phyloP scores from a whole-genome alignment of 2,113 vertebrate species.

The Pelusios castaneus region DNA sequence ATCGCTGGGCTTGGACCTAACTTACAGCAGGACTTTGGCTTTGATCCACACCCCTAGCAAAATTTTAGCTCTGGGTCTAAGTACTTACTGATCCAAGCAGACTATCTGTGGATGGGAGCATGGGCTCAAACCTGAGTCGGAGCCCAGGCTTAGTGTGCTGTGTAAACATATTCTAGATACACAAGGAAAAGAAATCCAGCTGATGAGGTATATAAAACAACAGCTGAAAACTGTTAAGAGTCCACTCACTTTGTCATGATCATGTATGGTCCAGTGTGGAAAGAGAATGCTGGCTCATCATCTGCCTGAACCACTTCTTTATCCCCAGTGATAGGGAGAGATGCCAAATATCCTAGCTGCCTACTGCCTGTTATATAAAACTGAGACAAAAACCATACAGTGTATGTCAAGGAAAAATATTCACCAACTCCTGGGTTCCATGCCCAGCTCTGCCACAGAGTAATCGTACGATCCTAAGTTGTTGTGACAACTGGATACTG shows the following conservation, averaged over 20 bases:
- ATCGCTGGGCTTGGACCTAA: background rate
- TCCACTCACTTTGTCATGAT: slow-evolving; percentile 86
- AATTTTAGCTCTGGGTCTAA: background rate
- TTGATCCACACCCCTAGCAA: background rate
- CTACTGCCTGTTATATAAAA: slow-evolving; percentile 72
- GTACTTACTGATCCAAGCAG: background rate
- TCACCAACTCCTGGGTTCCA: accelerated
- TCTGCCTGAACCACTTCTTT: slow-evolving; percentile 82
- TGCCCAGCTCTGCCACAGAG: background rate
- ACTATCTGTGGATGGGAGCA: background rate
- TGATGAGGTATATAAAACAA: background rate
- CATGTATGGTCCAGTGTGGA: slow-evolving; percentile 81
- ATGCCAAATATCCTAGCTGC: slow-evolving; percentile 77
- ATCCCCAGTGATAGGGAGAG: slow-evolving; percentile 81
- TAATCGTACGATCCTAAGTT: background rate
- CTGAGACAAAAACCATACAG: slow-evolving; percentile 66
- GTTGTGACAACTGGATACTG: background rate
- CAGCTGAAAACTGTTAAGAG: background rate
- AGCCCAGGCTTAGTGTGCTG: background rate
- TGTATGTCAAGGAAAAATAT: background rate
- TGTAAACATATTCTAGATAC: background rate
- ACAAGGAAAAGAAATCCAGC: background rate
- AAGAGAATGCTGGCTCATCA: slow-evolving; percentile 80
- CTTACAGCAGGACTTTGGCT: background rate
- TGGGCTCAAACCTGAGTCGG: background rate